Conservation (phyloP, 2,797 vertebrate species). For the Telmatherina bonti region DNA sequence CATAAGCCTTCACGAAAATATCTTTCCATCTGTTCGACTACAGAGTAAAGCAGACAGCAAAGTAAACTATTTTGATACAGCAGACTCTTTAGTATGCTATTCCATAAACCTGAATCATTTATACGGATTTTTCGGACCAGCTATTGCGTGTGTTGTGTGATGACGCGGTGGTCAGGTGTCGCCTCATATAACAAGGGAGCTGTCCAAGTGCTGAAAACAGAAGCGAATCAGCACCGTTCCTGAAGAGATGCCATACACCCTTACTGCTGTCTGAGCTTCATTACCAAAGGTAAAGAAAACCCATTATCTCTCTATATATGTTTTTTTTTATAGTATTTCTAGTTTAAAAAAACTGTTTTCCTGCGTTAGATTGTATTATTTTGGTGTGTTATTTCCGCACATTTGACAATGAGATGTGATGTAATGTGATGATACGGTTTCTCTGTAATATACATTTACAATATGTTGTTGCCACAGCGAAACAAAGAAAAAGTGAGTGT, state of each 20-base stretch:
- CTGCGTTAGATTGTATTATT: not conserved
- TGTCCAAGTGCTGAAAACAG: constrained; percentile 86
- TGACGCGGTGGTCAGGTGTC: constrained; percentile 85
- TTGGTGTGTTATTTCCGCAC: not conserved
- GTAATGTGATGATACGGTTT: constrained; percentile 9
- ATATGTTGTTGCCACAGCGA: not conserved
- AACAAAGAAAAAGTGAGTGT: not conserved
- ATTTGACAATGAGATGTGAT: not conserved
- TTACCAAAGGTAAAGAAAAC: constrained; percentile 80
- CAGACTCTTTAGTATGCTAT: constrained; percentile 54
- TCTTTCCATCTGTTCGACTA: constrained; percentile 13
- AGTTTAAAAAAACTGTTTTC: not conserved
- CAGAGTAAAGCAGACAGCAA: constrained; percentile 36
- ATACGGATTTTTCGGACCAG: constrained; percentile 65
- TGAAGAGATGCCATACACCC: constrained; percentile 78
- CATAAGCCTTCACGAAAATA: not conserved
- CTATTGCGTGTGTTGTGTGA: constrained; percentile 75
- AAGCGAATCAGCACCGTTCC: constrained; percentile 68
- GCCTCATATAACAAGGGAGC: constrained; percentile 83
- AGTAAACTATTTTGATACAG: constrained; percentile 62
- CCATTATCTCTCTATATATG: not conserved
- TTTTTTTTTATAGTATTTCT: not conserved
- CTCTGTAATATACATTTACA: not conserved
- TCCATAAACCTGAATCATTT: constrained; percentile 76
- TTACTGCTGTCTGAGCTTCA: constrained; percentile 77